Evolutionary conservation across 2,113 vertebrate genomes (phyloP).

Genomic region (Neomonachus schauinslandi): DNA sequence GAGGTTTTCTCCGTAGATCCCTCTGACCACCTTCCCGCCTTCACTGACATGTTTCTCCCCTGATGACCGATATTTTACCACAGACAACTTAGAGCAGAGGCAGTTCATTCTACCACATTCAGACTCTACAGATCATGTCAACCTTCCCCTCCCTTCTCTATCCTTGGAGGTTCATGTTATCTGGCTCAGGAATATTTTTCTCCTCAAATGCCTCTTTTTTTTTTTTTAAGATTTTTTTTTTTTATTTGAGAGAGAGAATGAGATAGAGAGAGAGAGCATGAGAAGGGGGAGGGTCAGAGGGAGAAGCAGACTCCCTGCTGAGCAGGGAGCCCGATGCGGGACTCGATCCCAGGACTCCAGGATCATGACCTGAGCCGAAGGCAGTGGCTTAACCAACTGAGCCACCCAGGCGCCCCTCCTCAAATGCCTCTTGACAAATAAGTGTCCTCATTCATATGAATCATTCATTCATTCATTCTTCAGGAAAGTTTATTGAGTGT

Average conservation of each 20-base stretch:
- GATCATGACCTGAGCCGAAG: too few relatives aligned
- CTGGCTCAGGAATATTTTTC: neutral
- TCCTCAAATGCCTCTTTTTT: neutral
- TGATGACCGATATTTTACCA: neutral
- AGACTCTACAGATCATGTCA: neutral
- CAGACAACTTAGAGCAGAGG: neutral
- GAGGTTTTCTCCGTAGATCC: neutral
- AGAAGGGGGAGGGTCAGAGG: too few relatives aligned
- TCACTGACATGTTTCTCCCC: neutral
- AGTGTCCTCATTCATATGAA: neutral
- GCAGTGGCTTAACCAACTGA: too few relatives aligned
- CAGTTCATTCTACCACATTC: neutral
- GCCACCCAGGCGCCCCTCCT: neutral
- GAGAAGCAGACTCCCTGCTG: too few relatives aligned
- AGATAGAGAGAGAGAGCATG: too few relatives aligned
- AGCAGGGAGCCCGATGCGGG: too few relatives aligned
- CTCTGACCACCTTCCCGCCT: neutral
- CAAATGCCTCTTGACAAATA: neutral
- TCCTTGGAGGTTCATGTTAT: neutral
- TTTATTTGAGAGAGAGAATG: too few relatives aligned
- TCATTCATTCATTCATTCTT: neutral
- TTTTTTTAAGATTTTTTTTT: too few relatives aligned
- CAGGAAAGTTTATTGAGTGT: conserved; percentile 20
- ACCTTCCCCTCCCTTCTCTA: neutral
- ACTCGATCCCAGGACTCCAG: too few relatives aligned